Conservation (phyloP, 2,888 invertebrate genomes). For the Dione juno region DNA sequence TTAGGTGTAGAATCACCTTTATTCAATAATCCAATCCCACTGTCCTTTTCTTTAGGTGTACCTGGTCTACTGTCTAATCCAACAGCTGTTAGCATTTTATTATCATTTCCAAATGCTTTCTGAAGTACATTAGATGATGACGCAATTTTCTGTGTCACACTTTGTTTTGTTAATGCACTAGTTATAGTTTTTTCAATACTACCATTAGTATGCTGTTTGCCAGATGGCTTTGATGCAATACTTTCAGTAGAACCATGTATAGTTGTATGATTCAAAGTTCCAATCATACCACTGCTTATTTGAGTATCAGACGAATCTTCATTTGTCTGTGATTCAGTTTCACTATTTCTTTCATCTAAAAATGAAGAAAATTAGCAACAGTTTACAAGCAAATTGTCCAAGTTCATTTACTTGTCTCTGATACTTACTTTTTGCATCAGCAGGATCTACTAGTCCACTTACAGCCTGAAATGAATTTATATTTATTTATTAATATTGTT, state of each 20-base stretch:
- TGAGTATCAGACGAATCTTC: constrained; percentile 89
- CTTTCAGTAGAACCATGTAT: constrained; percentile 80
- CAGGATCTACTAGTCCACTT: constrained; percentile 90
- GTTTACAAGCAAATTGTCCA: background rate
- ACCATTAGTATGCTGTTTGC: constrained; percentile 80
- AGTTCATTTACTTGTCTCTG: constrained; percentile 23
- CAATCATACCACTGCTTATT: constrained; percentile 77
- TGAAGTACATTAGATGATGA: constrained; percentile 71
- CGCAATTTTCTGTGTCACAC: constrained; percentile 72
- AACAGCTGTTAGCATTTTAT: constrained; percentile 70
- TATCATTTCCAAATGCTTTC: constrained; percentile 72
- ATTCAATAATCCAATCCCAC: constrained; percentile 59
- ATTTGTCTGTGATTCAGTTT: constrained; percentile 93
- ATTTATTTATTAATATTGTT: background rate
- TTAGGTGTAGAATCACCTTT: constrained; percentile 74
- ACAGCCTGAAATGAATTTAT: constrained; percentile 86
- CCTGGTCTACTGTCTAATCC: constrained; percentile 76
- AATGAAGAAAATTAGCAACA: constrained; percentile 44
- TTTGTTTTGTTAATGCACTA: constrained; percentile 69
- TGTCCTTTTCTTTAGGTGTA: constrained; percentile 79
- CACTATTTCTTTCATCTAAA: constrained; percentile 92
- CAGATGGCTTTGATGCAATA: constrained; percentile 77
- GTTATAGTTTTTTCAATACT: constrained; percentile 70
- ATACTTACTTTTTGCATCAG: constrained; percentile 90
- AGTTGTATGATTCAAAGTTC: constrained; percentile 75